These are phyloP conservation scores for Exephanes ischioxanthus DNA, from an alignment of 2,888 invertebrate species.

Conservation along the genomic window DNA sequence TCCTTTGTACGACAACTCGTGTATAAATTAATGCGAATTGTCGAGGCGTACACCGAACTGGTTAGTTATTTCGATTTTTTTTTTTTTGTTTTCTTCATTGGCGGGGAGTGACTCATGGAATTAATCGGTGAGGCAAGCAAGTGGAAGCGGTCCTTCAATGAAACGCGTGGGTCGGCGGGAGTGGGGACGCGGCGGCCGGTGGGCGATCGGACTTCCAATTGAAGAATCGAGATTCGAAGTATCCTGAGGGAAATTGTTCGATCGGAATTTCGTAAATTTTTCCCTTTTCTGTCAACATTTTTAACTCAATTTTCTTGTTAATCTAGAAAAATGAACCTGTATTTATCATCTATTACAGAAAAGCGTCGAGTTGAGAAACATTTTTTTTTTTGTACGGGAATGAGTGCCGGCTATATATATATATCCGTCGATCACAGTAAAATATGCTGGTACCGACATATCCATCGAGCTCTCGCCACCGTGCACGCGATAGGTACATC, in stretches of 20 bases:
- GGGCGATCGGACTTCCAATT: conserved; percentile 24
- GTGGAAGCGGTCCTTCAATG: conserved; percentile 9
- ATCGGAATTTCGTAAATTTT: too few relatives aligned
- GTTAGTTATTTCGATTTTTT: conserved; percentile 2
- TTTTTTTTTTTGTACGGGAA: too few relatives aligned
- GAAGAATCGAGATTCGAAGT: conserved; percentile 18
- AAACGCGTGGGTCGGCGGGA: conserved; percentile 18
- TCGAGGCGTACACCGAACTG: not conserved
- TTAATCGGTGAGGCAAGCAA: conserved; percentile 3
- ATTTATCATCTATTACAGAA: too few relatives aligned
- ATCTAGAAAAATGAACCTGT: too few relatives aligned
- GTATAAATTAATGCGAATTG: conserved; percentile 41
- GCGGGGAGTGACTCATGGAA: not conserved
- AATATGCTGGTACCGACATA: conserved; percentile 48
- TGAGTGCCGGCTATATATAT: too few relatives aligned
- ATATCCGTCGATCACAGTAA: not conserved
- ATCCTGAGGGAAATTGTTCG: too few relatives aligned
- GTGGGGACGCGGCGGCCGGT: not conserved
- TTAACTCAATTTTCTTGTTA: not conserved
- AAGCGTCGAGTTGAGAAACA: too few relatives aligned
- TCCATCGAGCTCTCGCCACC: conserved; percentile 15
- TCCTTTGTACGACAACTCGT: conserved; percentile 14
- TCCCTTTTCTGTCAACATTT: not conserved
- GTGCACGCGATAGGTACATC: conserved; percentile 36
- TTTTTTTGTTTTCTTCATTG: not conserved